Conservation (phyloP, 2,797 vertebrate species). For the Numenius phaeopus region DNA sequence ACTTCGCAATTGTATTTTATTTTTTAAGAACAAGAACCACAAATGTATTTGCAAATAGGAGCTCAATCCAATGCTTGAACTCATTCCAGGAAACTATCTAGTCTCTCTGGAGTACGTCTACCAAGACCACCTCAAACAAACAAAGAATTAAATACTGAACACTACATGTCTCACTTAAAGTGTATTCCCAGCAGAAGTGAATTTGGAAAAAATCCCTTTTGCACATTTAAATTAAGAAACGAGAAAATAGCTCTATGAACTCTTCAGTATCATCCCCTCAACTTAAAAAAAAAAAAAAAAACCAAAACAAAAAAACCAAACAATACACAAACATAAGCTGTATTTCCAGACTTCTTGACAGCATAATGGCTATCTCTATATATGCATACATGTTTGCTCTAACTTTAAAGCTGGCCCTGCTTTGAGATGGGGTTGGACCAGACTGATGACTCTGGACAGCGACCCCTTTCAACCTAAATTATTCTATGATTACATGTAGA, state of each 20-base stretch:
- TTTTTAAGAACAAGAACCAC: not conserved
- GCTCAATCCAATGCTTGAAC: not conserved
- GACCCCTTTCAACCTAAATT: not conserved
- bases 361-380: not conserved
- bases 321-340: not conserved
- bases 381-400: fast-evolving
- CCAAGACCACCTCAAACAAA: not conserved
- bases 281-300: not conserved
- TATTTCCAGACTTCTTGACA: not conserved
- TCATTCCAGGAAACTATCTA: constrained; percentile 1
- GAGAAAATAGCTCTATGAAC: not conserved
- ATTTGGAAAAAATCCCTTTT: not conserved
- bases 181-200: not conserved
- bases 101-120: not conserved
- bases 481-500: not conserved
- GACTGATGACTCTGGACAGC: not conserved
- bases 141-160: not conserved
- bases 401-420: not conserved
- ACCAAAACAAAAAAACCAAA: not conserved
- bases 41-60: not conserved
- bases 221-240: not conserved
- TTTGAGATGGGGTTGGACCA: not conserved
- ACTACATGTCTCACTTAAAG: not conserved
- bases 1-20: not conserved
- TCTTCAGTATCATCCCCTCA: not conserved